A percentile compares a stretch with the other conserved stretches of the same genome.
These are phyloP conservation scores for Atherinosoma microstoma DNA, from an alignment of 2,797 vertebrate species.

Conservation along the genomic window DNA sequence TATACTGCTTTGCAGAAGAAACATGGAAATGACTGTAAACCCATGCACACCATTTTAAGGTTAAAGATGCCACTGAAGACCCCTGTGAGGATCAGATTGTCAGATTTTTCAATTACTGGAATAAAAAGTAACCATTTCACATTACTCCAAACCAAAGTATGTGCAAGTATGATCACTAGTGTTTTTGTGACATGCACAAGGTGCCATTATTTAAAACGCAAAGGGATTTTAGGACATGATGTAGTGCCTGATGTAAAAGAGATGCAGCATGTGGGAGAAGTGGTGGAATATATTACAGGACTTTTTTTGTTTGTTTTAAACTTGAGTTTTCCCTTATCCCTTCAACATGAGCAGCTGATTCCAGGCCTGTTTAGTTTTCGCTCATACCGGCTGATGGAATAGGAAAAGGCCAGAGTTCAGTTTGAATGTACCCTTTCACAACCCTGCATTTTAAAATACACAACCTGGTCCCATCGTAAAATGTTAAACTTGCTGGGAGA, in stretches of 20 bases:
- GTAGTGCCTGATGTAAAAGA: neutral
- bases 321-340: neutral
- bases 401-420: neutral
- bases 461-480: neutral
- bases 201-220: neutral
- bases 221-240: neutral
- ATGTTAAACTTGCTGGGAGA: neutral
- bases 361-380: neutral
- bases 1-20: neutral
- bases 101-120: neutral
- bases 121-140: neutral
- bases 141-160: neutral
- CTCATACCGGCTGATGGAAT: no score
- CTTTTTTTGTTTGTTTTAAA: neutral
- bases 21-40: neutral
- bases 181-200: neutral
- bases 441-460: no score
- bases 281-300: neutral
- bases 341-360: neutral
- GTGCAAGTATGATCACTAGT: neutral
- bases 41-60: neutral
- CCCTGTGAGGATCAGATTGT: neutral
- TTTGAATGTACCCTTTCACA: neutral
- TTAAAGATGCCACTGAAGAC: neutral
- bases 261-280: neutral